Base-by-base conservation (phyloP, 2,113 vertebrate species). In the Halichoeres trimaculatus region DNA sequence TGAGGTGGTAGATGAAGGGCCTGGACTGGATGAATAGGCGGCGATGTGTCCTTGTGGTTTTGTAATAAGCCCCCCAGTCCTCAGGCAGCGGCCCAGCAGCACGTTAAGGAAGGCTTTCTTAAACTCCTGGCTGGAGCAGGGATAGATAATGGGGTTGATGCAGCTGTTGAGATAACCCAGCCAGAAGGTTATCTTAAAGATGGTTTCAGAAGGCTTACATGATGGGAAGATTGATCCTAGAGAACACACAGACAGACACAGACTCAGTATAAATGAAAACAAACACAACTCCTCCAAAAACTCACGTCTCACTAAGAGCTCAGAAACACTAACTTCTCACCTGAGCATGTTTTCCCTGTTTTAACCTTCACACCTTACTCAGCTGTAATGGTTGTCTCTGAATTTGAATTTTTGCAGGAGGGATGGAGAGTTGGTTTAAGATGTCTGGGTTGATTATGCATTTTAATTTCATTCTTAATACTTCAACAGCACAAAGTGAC, bases 121-220 rank as follows among this genome's bases (percentile, higher is more conserved):
- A 83, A 98, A 99, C 92, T 99, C 98, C 78, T 94, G 95, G 83
- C 97, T 98, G 45, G 96, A 98, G 88, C 97, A 99, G 0, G 96
- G 96, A 83, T 99, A 99, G 89, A 99, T 99, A 47, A 99, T 94
- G 51, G 98, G 98, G 88, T 99, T 99, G 84, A 99, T 95, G 92
- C 98, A 99, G 94, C 98, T 99, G 94, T 99, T 99, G 83, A 99
- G 94, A 85, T 99, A 99, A 16, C 98, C 97, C 38, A 99, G 94
- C 98, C 98, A 99, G 93, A 99, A 99, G 36, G 96, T 95, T 79
- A 99, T 96, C 94, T 99, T 99, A 88, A 99, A 99, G 85, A 98
- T 89, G 0, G 95, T 96, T 66, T 98, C 96, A 13, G 97, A 93
- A 67, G 97, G 96, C 77, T 95, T 96, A 85, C 89, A 94, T 16